Conservation (phyloP, 2,797 vertebrate genomes). For the Onychomys arenicola region DNA sequence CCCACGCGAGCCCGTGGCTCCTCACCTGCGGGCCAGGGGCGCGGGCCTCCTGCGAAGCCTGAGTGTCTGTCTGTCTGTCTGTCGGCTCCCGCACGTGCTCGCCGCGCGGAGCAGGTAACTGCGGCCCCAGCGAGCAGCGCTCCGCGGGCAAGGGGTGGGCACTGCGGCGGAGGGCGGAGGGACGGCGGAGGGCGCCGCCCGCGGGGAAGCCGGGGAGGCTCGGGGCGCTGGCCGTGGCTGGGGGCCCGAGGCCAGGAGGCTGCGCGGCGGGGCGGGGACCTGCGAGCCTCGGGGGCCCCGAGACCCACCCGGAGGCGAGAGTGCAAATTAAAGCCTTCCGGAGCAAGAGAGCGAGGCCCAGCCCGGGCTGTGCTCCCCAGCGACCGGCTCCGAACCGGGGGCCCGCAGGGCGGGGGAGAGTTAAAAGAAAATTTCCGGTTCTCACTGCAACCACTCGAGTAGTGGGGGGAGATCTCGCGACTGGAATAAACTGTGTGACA, state of each 20-base stretch:
- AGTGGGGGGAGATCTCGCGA: neutral
- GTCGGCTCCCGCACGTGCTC: slow-evolving; percentile 72
- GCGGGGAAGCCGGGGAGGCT: slow-evolving; percentile 53
- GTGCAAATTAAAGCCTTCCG: slow-evolving; percentile 83
- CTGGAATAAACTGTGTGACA: neutral
- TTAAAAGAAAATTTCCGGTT: slow-evolving; percentile 80
- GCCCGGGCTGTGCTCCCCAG: slow-evolving; percentile 31
- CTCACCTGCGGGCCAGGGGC: slow-evolving; percentile 71
- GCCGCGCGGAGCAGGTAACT: slow-evolving; percentile 74
- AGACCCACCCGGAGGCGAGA: slow-evolving; percentile 43
- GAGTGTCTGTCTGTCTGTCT: neutral
- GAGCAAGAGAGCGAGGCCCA: slow-evolving; percentile 62
- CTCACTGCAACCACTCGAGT: neutral
- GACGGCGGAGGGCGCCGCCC: slow-evolving; percentile 75
- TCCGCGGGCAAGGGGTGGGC: slow-evolving; percentile 76
- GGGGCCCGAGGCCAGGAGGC: slow-evolving; percentile 16
- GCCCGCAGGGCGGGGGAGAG: neutral
- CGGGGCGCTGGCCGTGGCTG: slow-evolving; percentile 20
- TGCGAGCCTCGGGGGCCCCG: neutral
- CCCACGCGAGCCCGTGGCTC: neutral
- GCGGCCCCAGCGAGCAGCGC: neutral
- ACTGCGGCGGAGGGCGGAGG: slow-evolving; percentile 78
- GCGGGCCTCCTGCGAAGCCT: neutral
- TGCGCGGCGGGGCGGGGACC: slow-evolving; percentile 14
- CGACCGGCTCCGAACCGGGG: neutral